Evolutionary conservation across 2,113 vertebrate genomes (phyloP), one percentile per base, ranked within the genome.

Genomic region (Zootoca vivipara): DNA sequence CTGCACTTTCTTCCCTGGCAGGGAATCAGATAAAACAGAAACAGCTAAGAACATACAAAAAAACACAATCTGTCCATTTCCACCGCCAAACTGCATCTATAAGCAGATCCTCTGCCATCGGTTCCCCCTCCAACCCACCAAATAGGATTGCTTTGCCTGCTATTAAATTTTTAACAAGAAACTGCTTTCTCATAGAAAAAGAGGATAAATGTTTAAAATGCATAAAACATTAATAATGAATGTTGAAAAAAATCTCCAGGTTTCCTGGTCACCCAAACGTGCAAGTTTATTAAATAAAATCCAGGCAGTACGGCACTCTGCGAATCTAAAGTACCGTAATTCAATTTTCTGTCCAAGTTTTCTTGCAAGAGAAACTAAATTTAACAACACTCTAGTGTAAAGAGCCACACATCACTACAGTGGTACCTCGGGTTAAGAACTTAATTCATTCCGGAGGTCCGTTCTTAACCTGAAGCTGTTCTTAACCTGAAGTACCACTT

Each of bases 281-380:
- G 1, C 26, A 56, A 12, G 18, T 83, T 26, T 85, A 22, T 70
- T 56, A 30, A 30, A 74, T 64, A 16, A 24, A 77, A 30, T 52
- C 30, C 58, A 84, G 8, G 10, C 9, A 87, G 20, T 5, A 70
- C 5, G 4, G 13, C 52, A 10, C 78, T 62, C 20, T 28, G 81
- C 8, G 22, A 78, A 16, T 3, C 46, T 85, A 80, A 13, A 84
- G 84, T n/a, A n/a, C n/a, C n/a, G n/a, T 38, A 86, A 73, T 72
- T 9, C 26, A 80, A 28, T 5, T 4, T 42, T 8, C 20, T 70
- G 0, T 30, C 4, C 78, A 62, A 73, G 0, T n/a, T 82, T 75
- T 12, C 18, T 81, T 81, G 28, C 72, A 46, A 46, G 30, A 42
- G 38, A 72, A 88, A 46, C 70, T 88, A 88, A 83, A 52, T 82